A percentile compares a stretch with the other conserved stretches of the same genome.
phyloP scores from a whole-genome alignment of 2,888 invertebrate species.

The Prostheceraeus crozeri region DNA sequence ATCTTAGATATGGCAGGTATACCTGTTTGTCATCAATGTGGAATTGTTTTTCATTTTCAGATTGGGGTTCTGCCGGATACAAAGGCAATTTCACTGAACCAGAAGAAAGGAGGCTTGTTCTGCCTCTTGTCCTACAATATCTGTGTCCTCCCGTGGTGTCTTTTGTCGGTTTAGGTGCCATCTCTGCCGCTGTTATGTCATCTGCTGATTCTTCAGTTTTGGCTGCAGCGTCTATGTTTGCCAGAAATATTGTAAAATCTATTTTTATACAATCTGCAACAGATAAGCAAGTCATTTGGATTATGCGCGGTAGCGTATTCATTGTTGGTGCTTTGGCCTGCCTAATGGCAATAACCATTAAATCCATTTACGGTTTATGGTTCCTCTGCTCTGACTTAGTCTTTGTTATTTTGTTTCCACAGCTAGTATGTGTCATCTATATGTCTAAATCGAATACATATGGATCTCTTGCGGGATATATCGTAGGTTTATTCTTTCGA shows the following conservation, averaged over 20 bases:
- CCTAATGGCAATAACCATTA: slow-evolving; percentile 89
- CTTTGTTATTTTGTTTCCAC: slow-evolving; percentile 95
- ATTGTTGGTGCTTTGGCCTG: slow-evolving; percentile 80
- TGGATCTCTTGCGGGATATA: slow-evolving; percentile 68
- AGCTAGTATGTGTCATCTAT: slow-evolving; percentile 92
- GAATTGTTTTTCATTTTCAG: slow-evolving; percentile 35
- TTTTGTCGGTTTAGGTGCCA: slow-evolving; percentile 93
- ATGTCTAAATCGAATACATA: slow-evolving; percentile 92
- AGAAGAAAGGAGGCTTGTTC: slow-evolving; percentile 74
- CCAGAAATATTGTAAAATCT: slow-evolving; percentile 91
- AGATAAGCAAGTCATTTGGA: slow-evolving; percentile 65
- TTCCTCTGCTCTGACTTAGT: slow-evolving; percentile 97
- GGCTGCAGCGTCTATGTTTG: slow-evolving; percentile 97
- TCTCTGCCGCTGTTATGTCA: slow-evolving; percentile 98
- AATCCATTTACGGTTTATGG: slow-evolving; percentile 95
- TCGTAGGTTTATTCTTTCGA: slow-evolving; percentile 50
- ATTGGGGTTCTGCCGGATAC: slow-evolving; percentile 22
- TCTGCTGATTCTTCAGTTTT: slow-evolving; percentile 96
- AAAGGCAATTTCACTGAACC: slow-evolving; percentile 45
- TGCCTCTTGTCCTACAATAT: slow-evolving; percentile 92
- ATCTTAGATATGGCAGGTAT: too few species aligned
- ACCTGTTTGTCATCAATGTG: too few species aligned
- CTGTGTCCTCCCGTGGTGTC: slow-evolving; percentile 89
- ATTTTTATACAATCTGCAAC: slow-evolving; percentile 72
- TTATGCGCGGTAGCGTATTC: slow-evolving; percentile 81